Evolutionary conservation across 2,113 vertebrate species (phyloP).

Genomic region (Neotragus pygmaeus): DNA sequence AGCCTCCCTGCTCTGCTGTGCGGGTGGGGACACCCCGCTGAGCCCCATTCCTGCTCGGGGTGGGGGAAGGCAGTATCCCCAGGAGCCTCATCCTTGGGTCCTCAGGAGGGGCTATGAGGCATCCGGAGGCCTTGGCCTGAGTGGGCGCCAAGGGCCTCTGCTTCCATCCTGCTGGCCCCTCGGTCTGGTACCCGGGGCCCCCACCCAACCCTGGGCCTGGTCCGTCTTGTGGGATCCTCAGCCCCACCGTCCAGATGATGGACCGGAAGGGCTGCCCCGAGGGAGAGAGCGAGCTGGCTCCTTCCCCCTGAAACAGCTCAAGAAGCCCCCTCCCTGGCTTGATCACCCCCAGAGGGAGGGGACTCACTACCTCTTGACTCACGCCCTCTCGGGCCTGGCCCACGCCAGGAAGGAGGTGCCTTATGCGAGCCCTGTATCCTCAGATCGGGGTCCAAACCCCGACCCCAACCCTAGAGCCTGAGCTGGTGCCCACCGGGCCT

Average conservation of each 20-base stretch:
- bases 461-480: accelerated
- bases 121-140: not conserved
- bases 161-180: not conserved
- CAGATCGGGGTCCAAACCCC: too few relatives aligned
- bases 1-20: not conserved
- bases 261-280: accelerated
- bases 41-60: not conserved
- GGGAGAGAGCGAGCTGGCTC: not conserved
- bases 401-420: not conserved
- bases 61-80: not conserved
- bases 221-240: not conserved
- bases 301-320: not conserved
- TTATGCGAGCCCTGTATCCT: not conserved
- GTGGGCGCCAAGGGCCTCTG: not conserved
- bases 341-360: accelerated
- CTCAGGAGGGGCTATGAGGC: not conserved
- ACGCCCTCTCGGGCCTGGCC: not conserved
- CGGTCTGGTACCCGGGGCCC: accelerated
- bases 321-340: not conserved
- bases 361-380: accelerated
- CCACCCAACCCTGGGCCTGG: not conserved
- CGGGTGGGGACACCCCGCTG: accelerated
- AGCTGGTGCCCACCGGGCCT: accelerated
- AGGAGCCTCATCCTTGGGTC: not conserved
- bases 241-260: not conserved